Base-by-base conservation (phyloP, 2,888 invertebrate species). In the Acronicta aceris region DNA sequence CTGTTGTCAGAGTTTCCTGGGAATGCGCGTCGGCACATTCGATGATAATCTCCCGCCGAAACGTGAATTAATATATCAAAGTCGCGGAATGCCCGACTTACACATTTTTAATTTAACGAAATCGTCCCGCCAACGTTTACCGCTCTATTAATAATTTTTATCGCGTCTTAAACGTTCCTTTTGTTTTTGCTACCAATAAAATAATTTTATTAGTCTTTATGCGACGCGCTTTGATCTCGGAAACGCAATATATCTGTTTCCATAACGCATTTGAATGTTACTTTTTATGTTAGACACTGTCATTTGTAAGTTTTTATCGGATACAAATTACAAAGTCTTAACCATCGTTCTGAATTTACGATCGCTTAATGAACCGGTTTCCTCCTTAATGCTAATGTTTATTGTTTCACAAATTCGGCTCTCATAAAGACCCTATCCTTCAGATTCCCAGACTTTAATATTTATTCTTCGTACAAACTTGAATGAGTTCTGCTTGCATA, bases 131-230 rank as follows among this genome's bases (percentile, higher is more conserved):
- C 83, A 84, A 85, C 86, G 77, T 86, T 89, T 83, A 88, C 84
- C 80, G 77, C 86, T 84, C 90, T 89, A 90, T 90, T 89, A 90
- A 91, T 90, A 89, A 82, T 88, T 86, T 90, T 91, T 88, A 91
- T 91, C 85, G 86, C 79, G 79, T 82, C 83, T 89, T 90, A 89
- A 92, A 89, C 81, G 89, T 84, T 89, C 84, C 86, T 86, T 89
- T 91, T 91, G 89, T 91, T 89, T 91, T 85, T 83, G 80, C 77
- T 81, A 81, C 79, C 82, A 84, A 88, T 91, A 88, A 89, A 91
- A 86, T 83, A 64, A 81, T 84, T 88, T 87, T 85, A 88, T 80
- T 83, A 81, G 82, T 65, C 59, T 76, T 73, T 76, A 75, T 77
- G 75, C 65, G 79, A 73, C 63, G 72, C 84, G 73, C 85, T 87